Evolutionary conservation across 2,888 invertebrate species (phyloP).

Genomic region (Orgyia antiqua): DNA sequence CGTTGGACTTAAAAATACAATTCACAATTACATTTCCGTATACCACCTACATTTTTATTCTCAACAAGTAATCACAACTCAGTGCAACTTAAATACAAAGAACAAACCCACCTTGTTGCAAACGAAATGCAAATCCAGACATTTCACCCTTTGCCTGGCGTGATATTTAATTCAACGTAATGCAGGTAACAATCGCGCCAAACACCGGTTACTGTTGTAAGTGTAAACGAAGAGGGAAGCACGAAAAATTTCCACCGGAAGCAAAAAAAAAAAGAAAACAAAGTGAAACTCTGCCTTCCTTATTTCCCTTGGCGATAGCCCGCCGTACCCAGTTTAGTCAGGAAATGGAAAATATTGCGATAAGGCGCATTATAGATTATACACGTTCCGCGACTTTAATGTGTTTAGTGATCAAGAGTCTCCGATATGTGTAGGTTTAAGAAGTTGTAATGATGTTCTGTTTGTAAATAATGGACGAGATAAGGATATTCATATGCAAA

Average conservation of each 20-base stretch:
- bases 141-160: constrained; percentile 63
- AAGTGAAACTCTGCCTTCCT: constrained; percentile 75
- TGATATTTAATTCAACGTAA: constrained; percentile 71
- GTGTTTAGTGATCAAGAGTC: constrained; percentile 58
- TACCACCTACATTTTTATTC: too few relatives aligned
- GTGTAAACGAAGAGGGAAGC: constrained; percentile 73
- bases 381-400: constrained; percentile 64
- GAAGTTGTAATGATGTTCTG: constrained; percentile 51
- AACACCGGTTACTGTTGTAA: constrained; percentile 71
- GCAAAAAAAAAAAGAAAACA: constrained; percentile 63
- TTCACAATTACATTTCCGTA: too few relatives aligned
- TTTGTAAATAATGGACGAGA: constrained; percentile 49
- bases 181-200: constrained; percentile 66
- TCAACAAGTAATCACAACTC: constrained; percentile 35
- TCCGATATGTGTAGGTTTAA: constrained; percentile 42
- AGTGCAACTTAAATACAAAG: constrained; percentile 38
- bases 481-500: constrained; percentile 49
- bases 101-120: constrained; percentile 54
- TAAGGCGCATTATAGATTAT: constrained; percentile 78
- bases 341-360: constrained; percentile 79
- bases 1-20: too few relatives aligned
- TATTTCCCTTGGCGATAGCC: constrained; percentile 75
- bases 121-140: constrained; percentile 73
- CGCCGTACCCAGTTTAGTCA: constrained; percentile 59
- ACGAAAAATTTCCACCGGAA: constrained; percentile 58